phyloP scores from a whole-genome alignment of 2,888 invertebrate genomes.

The Perizoma flavofasciatum region DNA sequence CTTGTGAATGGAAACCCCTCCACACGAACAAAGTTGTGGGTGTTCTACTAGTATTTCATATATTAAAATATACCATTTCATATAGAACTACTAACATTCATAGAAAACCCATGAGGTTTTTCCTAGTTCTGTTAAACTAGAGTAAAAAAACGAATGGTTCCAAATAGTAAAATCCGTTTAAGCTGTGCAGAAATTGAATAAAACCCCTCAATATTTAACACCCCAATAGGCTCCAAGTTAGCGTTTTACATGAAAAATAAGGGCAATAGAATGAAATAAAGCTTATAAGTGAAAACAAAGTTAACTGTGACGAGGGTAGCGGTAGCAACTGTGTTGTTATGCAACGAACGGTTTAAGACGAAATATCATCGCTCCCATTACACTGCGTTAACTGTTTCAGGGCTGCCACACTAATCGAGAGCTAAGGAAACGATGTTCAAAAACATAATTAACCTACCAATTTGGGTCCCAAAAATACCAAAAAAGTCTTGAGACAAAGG shows the following conservation, averaged over 20 bases:
- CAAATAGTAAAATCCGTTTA: not conserved
- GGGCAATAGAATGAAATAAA: slow-evolving; percentile 47
- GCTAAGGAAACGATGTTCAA: not conserved
- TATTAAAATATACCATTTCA: too few species aligned
- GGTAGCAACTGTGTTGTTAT: slow-evolving; percentile 66
- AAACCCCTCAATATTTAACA: slow-evolving; percentile 20
- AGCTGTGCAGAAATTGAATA: slow-evolving; percentile 18
- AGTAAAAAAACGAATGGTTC: not conserved
- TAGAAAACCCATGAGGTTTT: too few species aligned
- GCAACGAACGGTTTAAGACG: slow-evolving; percentile 66
- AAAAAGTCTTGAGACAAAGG: too few species aligned
- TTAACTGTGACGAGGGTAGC: slow-evolving; percentile 68
- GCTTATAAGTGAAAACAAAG: slow-evolving; percentile 68
- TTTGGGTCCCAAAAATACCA: too few species aligned
- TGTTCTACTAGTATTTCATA: too few species aligned
- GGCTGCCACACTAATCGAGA: slow-evolving; percentile 46
- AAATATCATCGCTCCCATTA: slow-evolving; percentile 75
- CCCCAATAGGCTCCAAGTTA: slow-evolving; percentile 24
- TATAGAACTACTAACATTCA: too few species aligned
- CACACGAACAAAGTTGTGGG: too few species aligned
- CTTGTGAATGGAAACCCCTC: too few species aligned
- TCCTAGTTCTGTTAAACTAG: too few species aligned
- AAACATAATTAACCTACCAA: too few species aligned
- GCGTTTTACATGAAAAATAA: slow-evolving; percentile 40
- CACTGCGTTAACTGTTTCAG: slow-evolving; percentile 49